Conservation (phyloP, 2,113 vertebrate genomes). For the Ibidorhyncha struthersii region DNA sequence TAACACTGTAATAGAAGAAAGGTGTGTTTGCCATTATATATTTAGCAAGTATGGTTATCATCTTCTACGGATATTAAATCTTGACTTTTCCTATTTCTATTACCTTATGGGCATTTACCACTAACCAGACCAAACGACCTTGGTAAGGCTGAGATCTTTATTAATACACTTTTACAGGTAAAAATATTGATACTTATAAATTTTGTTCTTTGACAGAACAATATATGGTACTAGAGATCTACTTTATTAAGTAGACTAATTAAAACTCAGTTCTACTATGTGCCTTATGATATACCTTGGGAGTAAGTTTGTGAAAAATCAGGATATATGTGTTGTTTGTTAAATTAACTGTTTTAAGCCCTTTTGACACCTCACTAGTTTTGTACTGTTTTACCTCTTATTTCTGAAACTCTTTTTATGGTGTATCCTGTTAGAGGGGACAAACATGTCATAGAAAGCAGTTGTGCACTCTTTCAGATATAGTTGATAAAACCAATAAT, state of each 20-base stretch:
- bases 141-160: constrained; percentile 89
- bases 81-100: constrained; percentile 87
- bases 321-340: constrained; percentile 99
- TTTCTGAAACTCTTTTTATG: constrained; percentile 99
- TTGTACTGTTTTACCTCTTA: constrained; percentile 99
- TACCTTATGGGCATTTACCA: constrained; percentile 93
- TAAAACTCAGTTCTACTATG: constrained; percentile 99
- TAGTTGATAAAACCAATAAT: constrained; percentile 98
- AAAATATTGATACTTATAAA: constrained; percentile 90
- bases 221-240: constrained; percentile 95
- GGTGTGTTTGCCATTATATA: constrained; percentile 82
- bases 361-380: constrained; percentile 99
- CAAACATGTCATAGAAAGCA: constrained; percentile 98
- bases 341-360: constrained; percentile 94
- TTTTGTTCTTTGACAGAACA: constrained; percentile 97
- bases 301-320: constrained; percentile 99
- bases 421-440: constrained; percentile 97
- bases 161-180: constrained; percentile 89
- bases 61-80: constrained; percentile 81
- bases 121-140: constrained; percentile 96
- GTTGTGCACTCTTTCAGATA: constrained; percentile 98
- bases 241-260: constrained; percentile 94
- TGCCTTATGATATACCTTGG: constrained; percentile 99
- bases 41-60: constrained; percentile 83
- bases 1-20: constrained; percentile 84